Conservation (phyloP, 1,140 invertebrate species). For the Euura lappo region DNA sequence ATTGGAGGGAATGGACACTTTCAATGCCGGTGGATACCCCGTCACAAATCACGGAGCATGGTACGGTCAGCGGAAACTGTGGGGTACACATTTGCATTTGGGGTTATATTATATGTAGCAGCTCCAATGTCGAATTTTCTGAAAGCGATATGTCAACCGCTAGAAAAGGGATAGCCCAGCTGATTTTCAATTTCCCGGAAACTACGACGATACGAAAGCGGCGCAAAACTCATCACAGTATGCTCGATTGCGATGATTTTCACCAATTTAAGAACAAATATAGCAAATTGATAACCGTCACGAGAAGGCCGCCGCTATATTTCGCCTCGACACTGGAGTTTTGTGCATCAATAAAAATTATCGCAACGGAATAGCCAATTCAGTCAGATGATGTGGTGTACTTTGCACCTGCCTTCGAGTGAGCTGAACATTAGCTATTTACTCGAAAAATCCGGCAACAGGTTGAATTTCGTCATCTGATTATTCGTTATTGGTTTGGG, state of each 20-base stretch:
- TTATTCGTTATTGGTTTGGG: no score
- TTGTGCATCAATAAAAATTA: constrained; percentile 11
- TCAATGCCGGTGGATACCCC: constrained; percentile 7
- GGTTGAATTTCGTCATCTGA: no score
- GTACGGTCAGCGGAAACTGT: constrained; percentile 13
- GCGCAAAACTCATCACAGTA: background rate
- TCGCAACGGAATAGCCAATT: background rate
- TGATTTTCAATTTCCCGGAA: background rate
- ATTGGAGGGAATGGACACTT: constrained; percentile 13
- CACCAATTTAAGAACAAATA: background rate
- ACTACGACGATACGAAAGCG: background rate
- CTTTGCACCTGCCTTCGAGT: background rate
- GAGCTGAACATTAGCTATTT: background rate
- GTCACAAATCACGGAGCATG: background rate
- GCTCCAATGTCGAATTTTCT: background rate
- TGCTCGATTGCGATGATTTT: background rate
- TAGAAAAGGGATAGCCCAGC: constrained; percentile 9
- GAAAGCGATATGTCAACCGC: constrained; percentile 9
- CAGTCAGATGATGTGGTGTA: background rate
- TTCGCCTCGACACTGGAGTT: constrained; percentile 8
- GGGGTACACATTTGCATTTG: constrained; percentile 17
- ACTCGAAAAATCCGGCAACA: no score
- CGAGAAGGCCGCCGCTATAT: constrained; percentile 2
- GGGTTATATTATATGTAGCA: constrained; percentile 8
- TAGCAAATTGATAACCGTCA: background rate